These are phyloP conservation scores for Arvicanthis niloticus DNA, from an alignment of 2,113 vertebrate species.

Conservation along the genomic window DNA sequence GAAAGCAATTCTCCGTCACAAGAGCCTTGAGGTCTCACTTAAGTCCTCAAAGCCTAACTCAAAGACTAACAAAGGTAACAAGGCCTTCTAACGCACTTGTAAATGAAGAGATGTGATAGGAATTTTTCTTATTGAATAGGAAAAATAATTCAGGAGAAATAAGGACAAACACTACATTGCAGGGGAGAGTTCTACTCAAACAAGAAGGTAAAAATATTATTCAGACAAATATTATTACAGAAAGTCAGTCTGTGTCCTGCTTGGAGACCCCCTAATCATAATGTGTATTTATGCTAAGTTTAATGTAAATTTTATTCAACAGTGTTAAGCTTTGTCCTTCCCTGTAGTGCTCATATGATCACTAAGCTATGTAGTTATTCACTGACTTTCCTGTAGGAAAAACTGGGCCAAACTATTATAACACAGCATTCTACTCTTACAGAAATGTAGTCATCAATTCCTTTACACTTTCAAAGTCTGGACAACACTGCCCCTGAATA, in stretches of 20 bases:
- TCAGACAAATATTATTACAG: not conserved
- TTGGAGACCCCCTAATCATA: not conserved
- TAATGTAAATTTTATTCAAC: not conserved
- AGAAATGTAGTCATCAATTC: not conserved
- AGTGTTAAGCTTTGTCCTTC: not conserved
- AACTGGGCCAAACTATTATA: not conserved
- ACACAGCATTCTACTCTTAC: not conserved
- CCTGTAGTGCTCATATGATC: not conserved
- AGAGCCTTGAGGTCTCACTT: not conserved
- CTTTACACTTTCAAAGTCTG: slow-evolving; percentile 23
- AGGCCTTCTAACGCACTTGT: not conserved
- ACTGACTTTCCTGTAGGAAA: not conserved
- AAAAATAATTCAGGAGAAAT: slow-evolving; percentile 40
- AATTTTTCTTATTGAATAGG: slow-evolving; percentile 35
- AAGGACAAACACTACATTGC: not conserved
- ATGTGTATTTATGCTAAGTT: not conserved
- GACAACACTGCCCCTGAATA: not conserved
- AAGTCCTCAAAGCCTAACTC: not conserved
- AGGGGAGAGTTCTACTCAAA: not conserved
- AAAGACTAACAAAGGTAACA: slow-evolving; percentile 39
- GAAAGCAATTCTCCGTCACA: not conserved
- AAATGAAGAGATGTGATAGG: not conserved
- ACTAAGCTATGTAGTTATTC: not conserved
- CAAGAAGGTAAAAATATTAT: not conserved
- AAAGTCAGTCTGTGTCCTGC: not conserved